A percentile compares a stretch with the other conserved stretches of the same genome.
phyloP scores from a whole-genome alignment of 2,113 vertebrate species.

The Xenopus laevis region DNA sequence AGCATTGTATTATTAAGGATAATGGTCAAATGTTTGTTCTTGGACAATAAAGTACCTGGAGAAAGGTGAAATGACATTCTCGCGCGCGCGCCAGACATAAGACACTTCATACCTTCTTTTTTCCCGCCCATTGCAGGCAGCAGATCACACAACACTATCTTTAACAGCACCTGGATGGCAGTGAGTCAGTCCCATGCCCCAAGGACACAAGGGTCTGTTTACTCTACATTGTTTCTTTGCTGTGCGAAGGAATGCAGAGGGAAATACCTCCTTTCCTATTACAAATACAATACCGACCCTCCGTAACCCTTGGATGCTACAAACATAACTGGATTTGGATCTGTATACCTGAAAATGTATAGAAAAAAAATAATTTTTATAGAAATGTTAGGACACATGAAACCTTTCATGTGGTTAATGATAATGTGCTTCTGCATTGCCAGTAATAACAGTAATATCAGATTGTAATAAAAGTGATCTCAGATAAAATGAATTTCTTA shows the following conservation, averaged over 20 bases:
- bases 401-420: too few relatives aligned
- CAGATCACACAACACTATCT: neutral
- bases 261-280: slow-evolving; percentile 5
- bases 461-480: too few relatives aligned
- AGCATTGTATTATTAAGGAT: neutral
- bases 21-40: slow-evolving; percentile 47
- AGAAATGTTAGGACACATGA: too few relatives aligned
- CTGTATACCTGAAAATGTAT: too few relatives aligned
- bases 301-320: too few relatives aligned
- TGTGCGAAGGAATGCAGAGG: slow-evolving; percentile 36
- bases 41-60: slow-evolving; percentile 1
- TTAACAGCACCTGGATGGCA: neutral
- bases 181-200: neutral
- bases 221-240: neutral
- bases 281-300: too few relatives aligned
- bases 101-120: neutral
- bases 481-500: too few relatives aligned
- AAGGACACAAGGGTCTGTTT: slow-evolving; percentile 16
- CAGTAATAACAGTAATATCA: too few relatives aligned
- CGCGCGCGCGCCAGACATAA: slow-evolving; percentile 11
- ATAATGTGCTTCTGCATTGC: too few relatives aligned
- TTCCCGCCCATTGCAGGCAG: neutral
- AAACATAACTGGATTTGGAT: too few relatives aligned
- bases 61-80: neutral
- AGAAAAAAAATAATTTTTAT: too few relatives aligned